phyloP scores from a whole-genome alignment of 2,888 invertebrate species.

The Cheilosia pagana region DNA sequence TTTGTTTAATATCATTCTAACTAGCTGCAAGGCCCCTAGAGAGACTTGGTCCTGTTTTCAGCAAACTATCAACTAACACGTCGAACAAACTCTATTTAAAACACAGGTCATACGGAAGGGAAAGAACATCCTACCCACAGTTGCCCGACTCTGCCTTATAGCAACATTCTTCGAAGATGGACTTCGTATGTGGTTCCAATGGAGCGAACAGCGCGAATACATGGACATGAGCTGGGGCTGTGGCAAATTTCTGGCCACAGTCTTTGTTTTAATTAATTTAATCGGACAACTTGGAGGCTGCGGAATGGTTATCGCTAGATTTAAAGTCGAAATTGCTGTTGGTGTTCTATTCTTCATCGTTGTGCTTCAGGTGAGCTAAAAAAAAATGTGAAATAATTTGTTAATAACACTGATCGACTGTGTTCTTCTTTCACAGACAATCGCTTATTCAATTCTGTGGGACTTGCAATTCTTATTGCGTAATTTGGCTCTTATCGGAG shows the following conservation, averaged over 20 bases:
- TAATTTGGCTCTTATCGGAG: conserved; percentile 98
- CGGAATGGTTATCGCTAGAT: conserved; percentile 96
- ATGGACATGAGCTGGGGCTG: conserved; percentile 99
- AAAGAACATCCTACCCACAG: conserved; percentile 96
- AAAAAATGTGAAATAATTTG: background rate
- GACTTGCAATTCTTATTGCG: conserved; percentile 98
- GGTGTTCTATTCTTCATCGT: conserved; percentile 97
- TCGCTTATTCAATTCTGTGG: conserved; percentile 99
- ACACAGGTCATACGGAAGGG: conserved; percentile 94
- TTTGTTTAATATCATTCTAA: no score
- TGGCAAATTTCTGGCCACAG: conserved; percentile 95
- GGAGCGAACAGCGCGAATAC: conserved; percentile 98
- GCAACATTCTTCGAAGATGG: conserved; percentile 99
- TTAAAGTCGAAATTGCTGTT: conserved; percentile 95
- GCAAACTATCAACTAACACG: background rate
- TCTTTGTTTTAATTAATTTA: conserved; percentile 98
- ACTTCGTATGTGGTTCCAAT: conserved; percentile 99
- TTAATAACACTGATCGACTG: background rate
- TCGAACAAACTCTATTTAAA: conserved; percentile 9
- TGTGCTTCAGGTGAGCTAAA: conserved; percentile 91
- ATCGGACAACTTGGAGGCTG: conserved; percentile 98
- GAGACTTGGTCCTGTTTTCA: no score
- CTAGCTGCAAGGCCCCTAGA: no score
- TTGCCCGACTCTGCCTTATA: conserved; percentile 97
- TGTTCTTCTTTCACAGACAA: conserved; percentile 86